Evolutionary conservation across 2,888 invertebrate species (phyloP).

Genomic region (Rhagium mordax): DNA sequence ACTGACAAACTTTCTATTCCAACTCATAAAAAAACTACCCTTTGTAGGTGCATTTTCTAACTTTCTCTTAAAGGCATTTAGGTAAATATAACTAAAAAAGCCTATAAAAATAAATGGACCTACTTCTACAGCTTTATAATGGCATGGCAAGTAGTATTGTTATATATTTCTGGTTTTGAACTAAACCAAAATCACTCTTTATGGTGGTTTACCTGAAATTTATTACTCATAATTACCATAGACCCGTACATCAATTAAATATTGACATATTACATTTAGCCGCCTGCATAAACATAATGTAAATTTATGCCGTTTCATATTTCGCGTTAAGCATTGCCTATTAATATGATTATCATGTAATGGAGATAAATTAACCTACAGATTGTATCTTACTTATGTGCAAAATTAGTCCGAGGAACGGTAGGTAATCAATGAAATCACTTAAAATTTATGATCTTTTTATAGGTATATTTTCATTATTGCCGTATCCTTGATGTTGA

Average conservation of each 20-base stretch:
- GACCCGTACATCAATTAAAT: conserved; percentile 59
- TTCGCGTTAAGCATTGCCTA: conserved; percentile 52
- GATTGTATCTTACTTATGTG: conserved; percentile 43
- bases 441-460: conserved; percentile 38
- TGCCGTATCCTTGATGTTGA: conserved; percentile 33
- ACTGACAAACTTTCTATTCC: conserved; percentile 9
- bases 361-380: conserved; percentile 37
- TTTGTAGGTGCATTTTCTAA: not conserved
- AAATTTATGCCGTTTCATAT: conserved; percentile 59
- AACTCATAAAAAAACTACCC: not conserved
- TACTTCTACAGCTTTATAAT: not conserved
- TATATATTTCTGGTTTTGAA: conserved; percentile 16
- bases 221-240: conserved; percentile 50
- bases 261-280: conserved; percentile 62
- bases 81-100: not conserved
- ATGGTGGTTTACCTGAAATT: conserved; percentile 52
- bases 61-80: conserved; percentile 11
- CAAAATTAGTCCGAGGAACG: conserved; percentile 40
- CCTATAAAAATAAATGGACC: not conserved
- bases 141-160: not conserved
- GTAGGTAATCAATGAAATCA: conserved; percentile 43
- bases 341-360: conserved; percentile 53
- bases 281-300: conserved; percentile 59
- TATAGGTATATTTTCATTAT: conserved; percentile 43
- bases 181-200: conserved; percentile 41